These are phyloP conservation scores for Megathymus violae DNA, from an alignment of 1,140 invertebrate species.

Conservation along the genomic window DNA sequence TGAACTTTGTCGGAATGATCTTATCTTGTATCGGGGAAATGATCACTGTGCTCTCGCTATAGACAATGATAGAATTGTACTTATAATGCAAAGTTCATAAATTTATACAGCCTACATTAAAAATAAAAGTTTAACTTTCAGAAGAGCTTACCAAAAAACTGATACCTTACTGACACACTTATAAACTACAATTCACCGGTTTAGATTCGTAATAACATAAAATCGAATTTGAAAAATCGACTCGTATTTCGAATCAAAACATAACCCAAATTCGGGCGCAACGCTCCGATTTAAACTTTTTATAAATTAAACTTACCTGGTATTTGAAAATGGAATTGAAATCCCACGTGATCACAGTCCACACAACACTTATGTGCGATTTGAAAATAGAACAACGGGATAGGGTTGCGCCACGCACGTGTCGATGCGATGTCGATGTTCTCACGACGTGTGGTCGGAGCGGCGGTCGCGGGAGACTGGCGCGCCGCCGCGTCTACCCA, in stretches of 20 bases:
- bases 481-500: slow-evolving; percentile 76
- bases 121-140: too few species aligned
- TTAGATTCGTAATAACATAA: slow-evolving; percentile 6
- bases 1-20: slow-evolving; percentile 48
- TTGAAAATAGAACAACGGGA: slow-evolving; percentile 68
- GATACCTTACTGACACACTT: slow-evolving; percentile 55
- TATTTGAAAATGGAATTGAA: slow-evolving; percentile 40
- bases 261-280: slow-evolving; percentile 47
- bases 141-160: slow-evolving; percentile 36
- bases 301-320: slow-evolving; percentile 70
- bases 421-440: slow-evolving; percentile 55
- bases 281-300: too few species aligned
- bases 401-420: slow-evolving; percentile 76
- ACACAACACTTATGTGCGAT: slow-evolving; percentile 61
- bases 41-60: slow-evolving; percentile 37
- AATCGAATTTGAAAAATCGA: slow-evolving; percentile 9
- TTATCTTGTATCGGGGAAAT: slow-evolving; percentile 49
- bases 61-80: slow-evolving; percentile 12
- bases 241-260: slow-evolving; percentile 48
- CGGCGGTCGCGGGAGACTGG: slow-evolving; percentile 73
- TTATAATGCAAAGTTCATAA: neutral
- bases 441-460: slow-evolving; percentile 66
- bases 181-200: slow-evolving; percentile 38
- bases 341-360: slow-evolving; percentile 54
- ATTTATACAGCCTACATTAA: slow-evolving; percentile 9